Evolutionary conservation across 2,888 invertebrate genomes (phyloP).

Genomic region (Brenthis hecate): DNA sequence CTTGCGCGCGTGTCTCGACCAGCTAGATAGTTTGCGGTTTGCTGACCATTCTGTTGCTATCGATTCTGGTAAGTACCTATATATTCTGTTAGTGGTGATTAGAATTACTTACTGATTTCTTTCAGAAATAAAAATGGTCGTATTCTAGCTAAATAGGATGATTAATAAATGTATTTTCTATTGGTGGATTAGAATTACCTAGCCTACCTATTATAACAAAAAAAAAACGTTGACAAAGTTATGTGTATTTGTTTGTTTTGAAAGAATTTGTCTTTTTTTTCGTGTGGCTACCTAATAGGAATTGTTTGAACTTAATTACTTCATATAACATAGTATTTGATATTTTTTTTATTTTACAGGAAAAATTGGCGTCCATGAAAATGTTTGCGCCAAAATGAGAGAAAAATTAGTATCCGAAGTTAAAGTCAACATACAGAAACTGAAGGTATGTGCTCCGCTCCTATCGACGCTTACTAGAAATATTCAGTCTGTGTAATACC

Average conservation of each 20-base stretch:
- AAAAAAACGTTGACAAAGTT: too few species aligned
- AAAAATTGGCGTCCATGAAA: conserved; percentile 88
- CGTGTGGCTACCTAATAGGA: background rate
- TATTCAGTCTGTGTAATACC: too few species aligned
- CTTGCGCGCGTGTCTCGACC: conserved; percentile 83
- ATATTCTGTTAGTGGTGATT: too few species aligned
- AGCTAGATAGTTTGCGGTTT: conserved; percentile 80
- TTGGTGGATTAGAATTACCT: too few species aligned
- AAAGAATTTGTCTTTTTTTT: background rate
- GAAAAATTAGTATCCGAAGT: conserved; percentile 91
- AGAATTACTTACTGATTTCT: too few species aligned
- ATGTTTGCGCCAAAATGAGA: conserved; percentile 90
- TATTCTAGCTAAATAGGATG: too few species aligned
- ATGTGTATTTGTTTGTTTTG: too few species aligned
- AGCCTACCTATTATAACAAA: too few species aligned
- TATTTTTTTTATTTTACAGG: conserved; percentile 54
- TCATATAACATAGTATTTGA: background rate
- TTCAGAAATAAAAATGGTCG: too few species aligned
- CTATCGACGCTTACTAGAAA: too few species aligned
- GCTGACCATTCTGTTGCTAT: conserved; percentile 83
- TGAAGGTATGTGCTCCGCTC: conserved; percentile 81
- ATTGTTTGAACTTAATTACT: conserved; percentile 6
- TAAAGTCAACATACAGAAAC: conserved; percentile 87
- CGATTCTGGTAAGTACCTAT: conserved; percentile 63
- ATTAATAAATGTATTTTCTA: too few species aligned